Evolutionary conservation across 2,113 vertebrate species (phyloP).

Genomic region (Elaphurus davidianus): DNA sequence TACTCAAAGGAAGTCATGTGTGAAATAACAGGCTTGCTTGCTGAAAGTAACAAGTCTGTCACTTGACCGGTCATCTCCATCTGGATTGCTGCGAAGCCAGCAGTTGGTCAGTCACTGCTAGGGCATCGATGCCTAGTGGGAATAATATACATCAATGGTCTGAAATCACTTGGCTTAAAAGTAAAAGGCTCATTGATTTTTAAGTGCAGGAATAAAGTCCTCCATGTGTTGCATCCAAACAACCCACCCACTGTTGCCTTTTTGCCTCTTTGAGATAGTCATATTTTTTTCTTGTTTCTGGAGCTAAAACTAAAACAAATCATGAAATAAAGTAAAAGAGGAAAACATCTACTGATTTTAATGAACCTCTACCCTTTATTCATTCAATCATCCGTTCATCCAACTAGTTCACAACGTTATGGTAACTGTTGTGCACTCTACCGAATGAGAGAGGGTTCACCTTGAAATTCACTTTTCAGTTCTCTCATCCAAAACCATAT

Average conservation of each 20-base stretch:
- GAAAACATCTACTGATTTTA: constrained; percentile 15
- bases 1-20: not conserved
- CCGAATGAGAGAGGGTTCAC: not conserved
- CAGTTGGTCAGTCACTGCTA: not conserved
- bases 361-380: not conserved
- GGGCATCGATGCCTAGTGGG: not conserved
- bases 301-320: constrained; percentile 15
- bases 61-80: not conserved
- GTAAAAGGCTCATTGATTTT: constrained; percentile 46
- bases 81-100: not conserved
- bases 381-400: not conserved
- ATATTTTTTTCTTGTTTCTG: not conserved
- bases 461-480: not conserved
- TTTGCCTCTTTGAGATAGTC: not conserved
- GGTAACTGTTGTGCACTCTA: not conserved
- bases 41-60: not conserved
- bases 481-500: not conserved
- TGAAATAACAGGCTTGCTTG: not conserved
- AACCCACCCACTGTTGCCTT: not conserved
- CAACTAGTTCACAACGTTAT: not conserved
- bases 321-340: not conserved
- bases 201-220: constrained; percentile 35
- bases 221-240: not conserved
- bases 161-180: constrained; percentile 43
- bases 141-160: not conserved